Conservation (phyloP, 2,797 vertebrate genomes). For the Dicrostonyx torquatus region DNA sequence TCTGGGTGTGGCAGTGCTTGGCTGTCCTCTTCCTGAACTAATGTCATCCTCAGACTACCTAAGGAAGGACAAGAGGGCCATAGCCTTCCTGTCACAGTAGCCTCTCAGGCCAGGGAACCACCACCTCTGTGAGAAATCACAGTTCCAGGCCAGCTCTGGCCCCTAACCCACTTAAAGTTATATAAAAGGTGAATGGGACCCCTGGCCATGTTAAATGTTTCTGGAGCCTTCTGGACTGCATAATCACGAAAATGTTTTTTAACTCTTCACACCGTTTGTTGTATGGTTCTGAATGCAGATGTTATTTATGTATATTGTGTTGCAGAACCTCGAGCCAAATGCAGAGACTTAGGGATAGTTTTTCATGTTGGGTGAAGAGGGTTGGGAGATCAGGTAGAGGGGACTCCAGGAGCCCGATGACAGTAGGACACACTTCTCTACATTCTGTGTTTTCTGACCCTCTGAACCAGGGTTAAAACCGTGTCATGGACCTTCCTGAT, state of each 20-base stretch:
- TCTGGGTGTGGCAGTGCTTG: neutral
- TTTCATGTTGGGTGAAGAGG: neutral
- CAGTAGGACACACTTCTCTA: neutral
- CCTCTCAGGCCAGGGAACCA: neutral
- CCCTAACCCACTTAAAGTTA: neutral
- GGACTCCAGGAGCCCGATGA: neutral
- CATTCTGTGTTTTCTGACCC: neutral
- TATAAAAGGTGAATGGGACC: neutral
- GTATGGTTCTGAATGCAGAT: conserved; percentile 4
- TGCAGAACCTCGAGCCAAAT: neutral
- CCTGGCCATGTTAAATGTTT: neutral
- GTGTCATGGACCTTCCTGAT: neutral
- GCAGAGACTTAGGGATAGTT: neutral
- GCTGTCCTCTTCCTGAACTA: conserved; percentile 1
- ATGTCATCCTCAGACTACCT: neutral
- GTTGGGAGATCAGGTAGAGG: neutral
- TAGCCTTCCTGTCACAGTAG: neutral
- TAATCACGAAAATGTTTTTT: conserved; percentile 15
- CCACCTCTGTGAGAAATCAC: neutral
- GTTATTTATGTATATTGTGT: neutral
- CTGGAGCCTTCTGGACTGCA: neutral
- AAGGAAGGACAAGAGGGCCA: neutral
- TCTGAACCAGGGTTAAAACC: neutral
- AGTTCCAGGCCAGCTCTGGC: neutral
- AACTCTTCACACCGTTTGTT: neutral